Percentiles rank a stretch among this genome's conserved stretches.
Conservation (phyloP, 2,113 vertebrate genomes). For the Prunella fulvescens region DNA sequence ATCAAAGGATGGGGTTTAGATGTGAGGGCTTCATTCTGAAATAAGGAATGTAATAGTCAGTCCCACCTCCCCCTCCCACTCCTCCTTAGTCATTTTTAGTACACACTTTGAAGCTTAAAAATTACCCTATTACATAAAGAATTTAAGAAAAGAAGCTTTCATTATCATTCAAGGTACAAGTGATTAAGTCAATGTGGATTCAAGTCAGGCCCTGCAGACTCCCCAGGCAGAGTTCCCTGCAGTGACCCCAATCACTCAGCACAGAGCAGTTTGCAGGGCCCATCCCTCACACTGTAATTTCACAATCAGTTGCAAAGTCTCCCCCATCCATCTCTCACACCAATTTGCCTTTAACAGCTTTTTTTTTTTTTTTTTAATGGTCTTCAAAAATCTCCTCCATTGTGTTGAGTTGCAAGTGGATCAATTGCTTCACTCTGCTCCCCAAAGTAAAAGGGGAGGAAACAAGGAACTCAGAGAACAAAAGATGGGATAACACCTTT, state of each 20-base stretch:
- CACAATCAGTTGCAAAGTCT: background rate
- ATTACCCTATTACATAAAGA: constrained; percentile 12
- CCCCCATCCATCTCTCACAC: background rate
- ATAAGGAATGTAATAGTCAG: background rate
- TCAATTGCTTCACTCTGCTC: background rate
- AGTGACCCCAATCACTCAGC: background rate
- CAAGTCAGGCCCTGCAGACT: background rate
- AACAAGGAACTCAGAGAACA: background rate
- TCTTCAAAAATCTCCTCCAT: background rate
- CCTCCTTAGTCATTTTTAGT: constrained; percentile 15
- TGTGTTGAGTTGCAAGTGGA: background rate
- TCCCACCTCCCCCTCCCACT: constrained; percentile 21
- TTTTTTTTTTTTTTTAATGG: background rate
- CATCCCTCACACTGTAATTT: background rate
- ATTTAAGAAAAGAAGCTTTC: constrained; percentile 12
- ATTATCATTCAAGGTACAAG: background rate
- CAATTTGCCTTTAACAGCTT: background rate
- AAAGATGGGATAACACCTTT: background rate
- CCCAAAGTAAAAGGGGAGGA: background rate
- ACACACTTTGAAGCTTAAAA: constrained; percentile 33
- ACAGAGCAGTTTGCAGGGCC: background rate
- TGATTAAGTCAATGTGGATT: constrained; percentile 2
- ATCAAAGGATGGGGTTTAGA: background rate
- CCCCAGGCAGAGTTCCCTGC: background rate
- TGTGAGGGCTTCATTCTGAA: constrained; percentile 23